Evolutionary conservation across 2,113 vertebrate genomes (phyloP).

Genomic region (Dipodomys spectabilis): DNA sequence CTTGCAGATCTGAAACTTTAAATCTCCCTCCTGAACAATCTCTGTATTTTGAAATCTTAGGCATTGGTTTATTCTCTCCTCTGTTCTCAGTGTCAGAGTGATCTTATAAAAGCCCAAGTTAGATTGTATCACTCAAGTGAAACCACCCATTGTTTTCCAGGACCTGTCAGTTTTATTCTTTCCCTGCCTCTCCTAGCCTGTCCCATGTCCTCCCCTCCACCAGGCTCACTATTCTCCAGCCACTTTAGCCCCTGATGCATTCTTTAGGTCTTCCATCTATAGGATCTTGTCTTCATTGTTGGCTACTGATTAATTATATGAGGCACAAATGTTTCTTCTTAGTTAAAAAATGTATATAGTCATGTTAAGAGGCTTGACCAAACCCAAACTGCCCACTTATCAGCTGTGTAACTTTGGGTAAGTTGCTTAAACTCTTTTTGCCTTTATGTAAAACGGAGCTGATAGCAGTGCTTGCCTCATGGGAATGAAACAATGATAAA

Average conservation of each 20-base stretch:
- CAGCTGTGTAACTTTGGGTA: constrained; percentile 10
- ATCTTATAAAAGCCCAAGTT: not conserved
- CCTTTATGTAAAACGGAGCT: not conserved
- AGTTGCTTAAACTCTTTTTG: not conserved
- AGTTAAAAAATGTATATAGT: not conserved
- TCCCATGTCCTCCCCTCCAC: too few species aligned
- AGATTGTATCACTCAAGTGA: not conserved
- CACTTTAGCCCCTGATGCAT: too few species aligned
- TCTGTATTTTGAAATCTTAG: too few species aligned
- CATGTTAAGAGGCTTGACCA: not conserved
- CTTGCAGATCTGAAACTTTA: too few species aligned
- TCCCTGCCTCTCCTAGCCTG: not conserved
- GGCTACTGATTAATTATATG: not conserved
- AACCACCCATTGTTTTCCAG: not conserved
- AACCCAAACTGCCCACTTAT: not conserved
- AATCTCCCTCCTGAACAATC: too few species aligned
- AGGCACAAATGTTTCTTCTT: not conserved
- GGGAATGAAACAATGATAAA: not conserved
- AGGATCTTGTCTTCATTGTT: not conserved
- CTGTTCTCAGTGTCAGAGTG: not conserved
- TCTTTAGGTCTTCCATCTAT: not conserved
- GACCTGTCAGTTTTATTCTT: not conserved
- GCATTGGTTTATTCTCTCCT: too few species aligned
- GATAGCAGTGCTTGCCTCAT: not conserved
- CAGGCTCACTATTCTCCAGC: not conserved